Evolutionary conservation across 1,140 invertebrate species (phyloP).

Genomic region (Bombus confusus): DNA sequence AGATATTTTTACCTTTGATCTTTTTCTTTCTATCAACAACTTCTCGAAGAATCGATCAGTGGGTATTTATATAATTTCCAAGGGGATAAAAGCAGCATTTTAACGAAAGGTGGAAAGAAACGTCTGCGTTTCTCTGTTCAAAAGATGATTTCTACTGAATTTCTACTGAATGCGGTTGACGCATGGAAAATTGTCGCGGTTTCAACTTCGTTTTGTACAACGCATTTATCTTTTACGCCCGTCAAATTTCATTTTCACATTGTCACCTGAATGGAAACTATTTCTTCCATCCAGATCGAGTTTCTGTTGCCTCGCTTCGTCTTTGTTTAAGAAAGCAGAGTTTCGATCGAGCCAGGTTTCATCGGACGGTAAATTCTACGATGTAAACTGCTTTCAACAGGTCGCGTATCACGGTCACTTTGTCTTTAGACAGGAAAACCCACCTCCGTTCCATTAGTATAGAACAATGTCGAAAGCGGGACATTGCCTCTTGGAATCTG

Average conservation of each 20-base stretch:
- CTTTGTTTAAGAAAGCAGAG: neutral
- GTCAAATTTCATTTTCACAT: neutral
- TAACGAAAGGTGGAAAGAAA: neutral
- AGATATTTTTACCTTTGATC: neutral
- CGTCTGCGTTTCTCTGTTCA: too few species aligned
- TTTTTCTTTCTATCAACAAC: neutral
- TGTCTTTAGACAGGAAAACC: neutral
- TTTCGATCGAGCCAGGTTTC: neutral
- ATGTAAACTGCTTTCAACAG: constrained; percentile 1
- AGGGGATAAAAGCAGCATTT: neutral
- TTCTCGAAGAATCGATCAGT: neutral
- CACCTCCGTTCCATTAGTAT: neutral
- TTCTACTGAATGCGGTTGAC: neutral
- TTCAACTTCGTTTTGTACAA: neutral
- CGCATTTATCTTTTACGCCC: neutral
- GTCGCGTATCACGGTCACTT: neutral
- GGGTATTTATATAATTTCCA: neutral
- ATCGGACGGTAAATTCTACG: neutral
- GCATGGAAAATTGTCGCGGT: neutral
- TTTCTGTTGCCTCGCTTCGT: neutral
- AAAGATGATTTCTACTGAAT: neutral
- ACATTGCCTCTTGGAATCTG: neutral
- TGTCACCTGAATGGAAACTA: neutral
- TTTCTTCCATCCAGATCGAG: neutral
- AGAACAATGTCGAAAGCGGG: neutral